Conservation (phyloP, 1,140 invertebrate genomes). For the Solenopsis invicta region DNA sequence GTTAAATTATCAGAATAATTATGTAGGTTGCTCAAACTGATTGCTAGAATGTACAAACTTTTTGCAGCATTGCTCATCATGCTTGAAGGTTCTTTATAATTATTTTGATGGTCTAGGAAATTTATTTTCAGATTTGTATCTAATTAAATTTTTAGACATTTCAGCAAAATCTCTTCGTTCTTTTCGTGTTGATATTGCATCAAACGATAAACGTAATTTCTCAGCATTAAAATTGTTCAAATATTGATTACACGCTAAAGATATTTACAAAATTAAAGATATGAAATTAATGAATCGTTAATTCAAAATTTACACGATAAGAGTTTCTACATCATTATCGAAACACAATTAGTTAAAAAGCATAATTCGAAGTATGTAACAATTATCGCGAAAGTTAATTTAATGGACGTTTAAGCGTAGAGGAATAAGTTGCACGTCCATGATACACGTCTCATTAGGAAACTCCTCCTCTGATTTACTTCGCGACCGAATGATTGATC, state of each 20-base stretch:
- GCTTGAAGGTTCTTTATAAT: too few species aligned
- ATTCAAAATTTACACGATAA: slow-evolving; percentile 1
- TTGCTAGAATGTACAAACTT: too few species aligned
- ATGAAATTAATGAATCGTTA: not conserved
- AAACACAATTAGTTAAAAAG: slow-evolving; percentile 1
- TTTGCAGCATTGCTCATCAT: too few species aligned
- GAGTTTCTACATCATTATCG: not conserved
- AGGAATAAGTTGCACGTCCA: slow-evolving; percentile 27
- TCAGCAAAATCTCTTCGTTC: too few species aligned
- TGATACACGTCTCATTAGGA: slow-evolving; percentile 66
- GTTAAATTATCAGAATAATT: too few species aligned
- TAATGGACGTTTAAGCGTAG: slow-evolving; percentile 22
- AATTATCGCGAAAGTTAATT: slow-evolving; percentile 26
- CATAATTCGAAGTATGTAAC: not conserved
- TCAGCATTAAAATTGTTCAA: not conserved
- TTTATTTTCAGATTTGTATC: too few species aligned
- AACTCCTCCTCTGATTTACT: slow-evolving; percentile 58
- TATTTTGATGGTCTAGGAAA: too few species aligned
- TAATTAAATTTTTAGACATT: too few species aligned
- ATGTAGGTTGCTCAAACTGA: too few species aligned
- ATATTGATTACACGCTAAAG: not conserved
- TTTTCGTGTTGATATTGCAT: not conserved
- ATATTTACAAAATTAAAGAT: not conserved
- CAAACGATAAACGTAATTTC: not conserved
- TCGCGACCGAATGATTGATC: slow-evolving; percentile 69